phyloP scores from a whole-genome alignment of 2,888 invertebrate species.

The Holacanthella duospinosa region DNA sequence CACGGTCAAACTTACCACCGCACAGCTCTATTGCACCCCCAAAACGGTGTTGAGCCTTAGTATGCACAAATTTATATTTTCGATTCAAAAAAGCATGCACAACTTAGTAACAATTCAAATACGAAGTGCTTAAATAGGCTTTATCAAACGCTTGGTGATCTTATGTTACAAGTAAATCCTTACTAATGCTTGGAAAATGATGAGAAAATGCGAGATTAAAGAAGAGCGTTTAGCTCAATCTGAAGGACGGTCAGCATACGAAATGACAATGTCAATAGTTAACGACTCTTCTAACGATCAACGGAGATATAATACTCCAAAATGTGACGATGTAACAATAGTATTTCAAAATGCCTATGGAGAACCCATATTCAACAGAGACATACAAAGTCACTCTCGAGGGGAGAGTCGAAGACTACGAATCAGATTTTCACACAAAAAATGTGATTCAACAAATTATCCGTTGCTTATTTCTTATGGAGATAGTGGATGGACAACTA shows the following conservation, averaged over 20 bases:
- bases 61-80: background rate
- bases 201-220: slow-evolving; percentile 22
- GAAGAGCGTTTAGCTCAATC: slow-evolving; percentile 7
- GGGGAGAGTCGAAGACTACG: background rate
- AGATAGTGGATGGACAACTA: slow-evolving; percentile 25
- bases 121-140: slow-evolving; percentile 9
- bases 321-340: slow-evolving; percentile 18
- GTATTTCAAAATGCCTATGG: slow-evolving; percentile 24
- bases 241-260: background rate
- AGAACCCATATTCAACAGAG: slow-evolving; percentile 13
- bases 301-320: slow-evolving; percentile 18
- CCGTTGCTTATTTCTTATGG: slow-evolving; percentile 34
- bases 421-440: slow-evolving; percentile 21
- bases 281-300: slow-evolving; percentile 12
- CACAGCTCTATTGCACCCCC: background rate
- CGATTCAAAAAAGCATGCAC: background rate
- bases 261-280: slow-evolving; percentile 12
- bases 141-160: slow-evolving; percentile 12
- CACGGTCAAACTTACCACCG: background rate
- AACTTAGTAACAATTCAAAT: slow-evolving; percentile 12
- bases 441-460: slow-evolving; percentile 34
- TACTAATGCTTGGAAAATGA: slow-evolving; percentile 27
- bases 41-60: background rate
- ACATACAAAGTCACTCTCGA: slow-evolving; percentile 9
- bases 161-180: slow-evolving; percentile 19